Conservation (phyloP, 2,113 vertebrate species). For the Picathartes gymnocephalus region DNA sequence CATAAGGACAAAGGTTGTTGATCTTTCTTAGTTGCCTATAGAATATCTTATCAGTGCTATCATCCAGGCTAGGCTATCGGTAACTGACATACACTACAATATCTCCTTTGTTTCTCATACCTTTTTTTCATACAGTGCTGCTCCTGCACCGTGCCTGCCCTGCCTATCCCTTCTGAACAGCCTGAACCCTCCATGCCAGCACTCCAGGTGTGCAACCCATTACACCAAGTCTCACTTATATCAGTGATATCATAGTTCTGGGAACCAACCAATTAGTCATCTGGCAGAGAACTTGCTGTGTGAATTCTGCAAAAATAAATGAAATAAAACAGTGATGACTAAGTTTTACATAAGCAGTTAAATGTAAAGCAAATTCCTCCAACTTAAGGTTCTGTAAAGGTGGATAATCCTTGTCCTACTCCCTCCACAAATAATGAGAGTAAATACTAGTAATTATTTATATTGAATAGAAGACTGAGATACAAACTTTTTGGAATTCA, state of each 20-base stretch:
- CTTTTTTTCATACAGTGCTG: background rate
- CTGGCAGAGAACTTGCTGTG: background rate
- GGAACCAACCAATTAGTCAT: background rate
- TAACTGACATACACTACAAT: too few species aligned
- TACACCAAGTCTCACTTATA: background rate
- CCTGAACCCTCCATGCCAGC: background rate
- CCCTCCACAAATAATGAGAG: background rate
- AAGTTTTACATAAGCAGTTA: background rate
- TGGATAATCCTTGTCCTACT: background rate
- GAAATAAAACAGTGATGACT: background rate
- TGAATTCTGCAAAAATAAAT: background rate
- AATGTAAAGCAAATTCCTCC: background rate
- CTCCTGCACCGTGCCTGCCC: rapidly evolving
- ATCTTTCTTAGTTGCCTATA: background rate
- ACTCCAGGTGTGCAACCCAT: rapidly evolving
- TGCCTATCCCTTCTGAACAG: background rate
- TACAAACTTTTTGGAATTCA: background rate
- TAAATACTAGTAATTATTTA: background rate
- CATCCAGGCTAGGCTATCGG: background rate
- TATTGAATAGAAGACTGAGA: background rate
- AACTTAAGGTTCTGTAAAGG: background rate
- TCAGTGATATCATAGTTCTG: too few species aligned
- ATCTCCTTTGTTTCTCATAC: background rate
- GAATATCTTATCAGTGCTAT: background rate
- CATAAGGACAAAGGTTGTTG: background rate